Percentiles rank a stretch among this genome's conserved stretches.
Evolutionary conservation across 92 coral and sea anemone genomes (phyloP).

Genomic region (Palythoa heliodiscus): DNA sequence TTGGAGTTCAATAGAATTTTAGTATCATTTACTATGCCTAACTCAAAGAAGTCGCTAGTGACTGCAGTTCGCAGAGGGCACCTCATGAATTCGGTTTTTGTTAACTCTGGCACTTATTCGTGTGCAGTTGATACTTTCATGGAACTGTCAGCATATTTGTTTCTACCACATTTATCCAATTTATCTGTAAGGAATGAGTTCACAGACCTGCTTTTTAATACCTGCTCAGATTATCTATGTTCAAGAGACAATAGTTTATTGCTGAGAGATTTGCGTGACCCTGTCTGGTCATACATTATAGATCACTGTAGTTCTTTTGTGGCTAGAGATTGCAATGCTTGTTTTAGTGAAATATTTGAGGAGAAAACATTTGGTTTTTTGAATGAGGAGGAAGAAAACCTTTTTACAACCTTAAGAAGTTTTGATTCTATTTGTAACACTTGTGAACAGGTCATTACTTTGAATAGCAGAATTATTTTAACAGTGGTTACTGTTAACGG

Average conservation of each 20-base stretch:
- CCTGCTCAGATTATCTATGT: background rate
- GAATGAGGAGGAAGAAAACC: conserved; percentile 47
- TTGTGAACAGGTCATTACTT: conserved; percentile 32
- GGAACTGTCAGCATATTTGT: background rate
- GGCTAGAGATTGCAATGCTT: conserved; percentile 46
- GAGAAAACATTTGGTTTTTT: conserved; percentile 44
- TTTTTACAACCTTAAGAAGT: conserved; percentile 47
- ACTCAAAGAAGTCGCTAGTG: no score
- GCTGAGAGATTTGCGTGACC: conserved; percentile 22
- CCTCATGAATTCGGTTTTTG: background rate
- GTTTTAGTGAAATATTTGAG: conserved; percentile 49
- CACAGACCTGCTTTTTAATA: background rate
- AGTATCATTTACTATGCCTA: no score
- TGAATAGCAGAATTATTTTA: conserved; percentile 46
- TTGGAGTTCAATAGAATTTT: no score
- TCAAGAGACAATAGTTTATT: conserved; percentile 23
- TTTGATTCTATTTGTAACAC: conserved; percentile 49
- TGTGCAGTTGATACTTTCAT: background rate
- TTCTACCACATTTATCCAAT: conserved; percentile 9
- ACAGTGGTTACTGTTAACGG: conserved; percentile 45
- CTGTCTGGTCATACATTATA: conserved; percentile 39
- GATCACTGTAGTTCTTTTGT: conserved; percentile 34
- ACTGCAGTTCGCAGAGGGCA: no score
- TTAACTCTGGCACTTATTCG: background rate
- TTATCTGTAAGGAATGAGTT: conserved; percentile 15